These are phyloP conservation scores for Drosophila carrolli DNA, from an alignment of 1,140 invertebrate species.

Conservation along the genomic window DNA sequence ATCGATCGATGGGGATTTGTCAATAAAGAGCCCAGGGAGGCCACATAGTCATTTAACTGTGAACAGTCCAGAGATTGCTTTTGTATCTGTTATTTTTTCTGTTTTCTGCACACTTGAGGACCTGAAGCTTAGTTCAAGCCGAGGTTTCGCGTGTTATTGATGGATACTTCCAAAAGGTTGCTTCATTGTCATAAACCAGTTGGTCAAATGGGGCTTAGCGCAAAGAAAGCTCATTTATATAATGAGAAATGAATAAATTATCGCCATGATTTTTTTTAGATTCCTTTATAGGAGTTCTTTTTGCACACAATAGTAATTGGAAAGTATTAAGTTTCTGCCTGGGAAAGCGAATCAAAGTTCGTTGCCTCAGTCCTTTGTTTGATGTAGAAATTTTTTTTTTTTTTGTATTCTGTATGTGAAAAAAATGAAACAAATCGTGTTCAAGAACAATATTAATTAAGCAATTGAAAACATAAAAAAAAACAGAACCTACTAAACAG, in stretches of 20 bases:
- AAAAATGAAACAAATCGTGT: too few relatives aligned
- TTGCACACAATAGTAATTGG: conserved; percentile 22
- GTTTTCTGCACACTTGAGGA: conserved; percentile 46
- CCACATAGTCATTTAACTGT: conserved; percentile 68
- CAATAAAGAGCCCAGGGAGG: conserved; percentile 68
- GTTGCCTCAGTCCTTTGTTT: conserved; percentile 26
- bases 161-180: conserved; percentile 48
- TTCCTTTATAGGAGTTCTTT: conserved; percentile 5
- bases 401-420: too few relatives aligned
- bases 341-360: conserved; percentile 3
- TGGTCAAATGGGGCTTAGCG: conserved; percentile 17
- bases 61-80: conserved; percentile 38
- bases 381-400: neutral
- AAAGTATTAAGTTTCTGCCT: conserved; percentile 28
- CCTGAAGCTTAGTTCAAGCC: conserved; percentile 20
- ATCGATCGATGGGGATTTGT: conserved; percentile 70
- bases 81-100: conserved; percentile 20
- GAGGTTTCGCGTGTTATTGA: conserved; percentile 46
- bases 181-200: conserved; percentile 58
- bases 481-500: neutral
- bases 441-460: neutral
- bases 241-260: conserved; percentile 35
- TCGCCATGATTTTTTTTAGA: conserved; percentile 5
- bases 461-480: neutral
- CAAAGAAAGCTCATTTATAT: conserved; percentile 39